A percentile compares a stretch with the other conserved stretches of the same genome.
phyloP scores from a whole-genome alignment of 92 coral and sea anemone genomes.

The Phenganax subtilis region DNA sequence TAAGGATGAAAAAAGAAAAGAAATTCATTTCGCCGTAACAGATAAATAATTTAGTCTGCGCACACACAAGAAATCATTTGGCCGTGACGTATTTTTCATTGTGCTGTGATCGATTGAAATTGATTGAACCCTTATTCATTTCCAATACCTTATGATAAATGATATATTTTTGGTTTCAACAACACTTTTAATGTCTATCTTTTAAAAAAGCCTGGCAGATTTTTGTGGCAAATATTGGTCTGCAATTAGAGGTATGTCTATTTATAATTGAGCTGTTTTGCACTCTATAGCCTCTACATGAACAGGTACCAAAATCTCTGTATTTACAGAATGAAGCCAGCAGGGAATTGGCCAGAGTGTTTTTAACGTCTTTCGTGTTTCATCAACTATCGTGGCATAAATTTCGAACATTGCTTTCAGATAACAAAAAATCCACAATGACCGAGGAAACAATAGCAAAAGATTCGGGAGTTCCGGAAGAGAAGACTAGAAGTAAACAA shows the following conservation, averaged over 20 bases:
- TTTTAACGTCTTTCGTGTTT: background rate
- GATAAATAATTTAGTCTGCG: slow-evolving; percentile 26
- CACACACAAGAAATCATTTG: slow-evolving; percentile 16
- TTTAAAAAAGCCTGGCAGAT: too few species aligned
- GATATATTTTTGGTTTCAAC: too few species aligned
- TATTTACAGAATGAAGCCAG: background rate
- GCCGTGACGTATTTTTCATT: slow-evolving; percentile 1
- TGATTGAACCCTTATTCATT: background rate
- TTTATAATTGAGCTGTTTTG: background rate
- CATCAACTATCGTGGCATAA: background rate
- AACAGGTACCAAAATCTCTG: slow-evolving; percentile 12
- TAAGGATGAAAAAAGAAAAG: background rate
- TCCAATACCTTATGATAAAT: too few species aligned
- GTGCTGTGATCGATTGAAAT: background rate
- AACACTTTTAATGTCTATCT: too few species aligned
- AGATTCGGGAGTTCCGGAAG: background rate
- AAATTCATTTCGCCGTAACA: background rate
- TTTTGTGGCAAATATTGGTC: too few species aligned
- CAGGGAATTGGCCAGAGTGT: too few species aligned
- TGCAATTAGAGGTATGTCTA: too few species aligned
- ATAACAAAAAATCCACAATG: background rate
- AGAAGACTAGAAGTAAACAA: background rate
- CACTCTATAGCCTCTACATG: background rate
- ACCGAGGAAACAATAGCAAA: slow-evolving; percentile 2
- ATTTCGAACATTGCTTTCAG: background rate